These are phyloP conservation scores for Stenodera caucasica DNA, from an alignment of 2,888 invertebrate genomes.

Conservation along the genomic window DNA sequence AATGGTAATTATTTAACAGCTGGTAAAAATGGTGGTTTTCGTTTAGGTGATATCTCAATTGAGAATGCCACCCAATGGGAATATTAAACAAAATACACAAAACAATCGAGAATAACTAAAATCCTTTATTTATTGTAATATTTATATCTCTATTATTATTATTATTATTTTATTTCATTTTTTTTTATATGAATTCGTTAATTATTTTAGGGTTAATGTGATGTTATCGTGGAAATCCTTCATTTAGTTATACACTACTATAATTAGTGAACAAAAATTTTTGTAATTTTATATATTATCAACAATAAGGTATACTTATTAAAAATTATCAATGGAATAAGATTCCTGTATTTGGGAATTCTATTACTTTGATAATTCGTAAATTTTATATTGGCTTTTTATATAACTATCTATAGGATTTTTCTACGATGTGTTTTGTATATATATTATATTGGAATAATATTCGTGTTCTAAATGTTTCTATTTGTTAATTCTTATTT, in stretches of 20 bases:
- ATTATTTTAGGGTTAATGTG: conserved; percentile 33
- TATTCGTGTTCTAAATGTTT: not conserved
- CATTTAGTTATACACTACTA: too few species aligned
- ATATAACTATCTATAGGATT: not conserved
- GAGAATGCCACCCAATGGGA: conserved; percentile 90
- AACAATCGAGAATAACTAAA: not conserved
- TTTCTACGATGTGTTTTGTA: not conserved
- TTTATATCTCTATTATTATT: conserved; percentile 14
- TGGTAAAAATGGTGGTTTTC: conserved; percentile 89
- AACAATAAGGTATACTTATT: too few species aligned
- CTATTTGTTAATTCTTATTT: not conserved
- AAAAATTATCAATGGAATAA: too few species aligned
- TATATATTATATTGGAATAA: not conserved
- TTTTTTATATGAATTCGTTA: conserved; percentile 28
- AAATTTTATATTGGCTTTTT: too few species aligned
- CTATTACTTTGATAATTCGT: too few species aligned
- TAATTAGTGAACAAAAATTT: too few species aligned
- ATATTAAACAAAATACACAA: conserved; percentile 66
- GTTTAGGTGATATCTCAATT: conserved; percentile 76
- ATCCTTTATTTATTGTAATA: conserved; percentile 1
- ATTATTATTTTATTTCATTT: conserved; percentile 28
- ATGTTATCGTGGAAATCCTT: conserved; percentile 10
- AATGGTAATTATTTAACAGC: conserved; percentile 81
- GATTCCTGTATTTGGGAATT: too few species aligned
- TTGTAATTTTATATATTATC: too few species aligned